Evolutionary conservation across 2,888 invertebrate species (phyloP).

Genomic region (Chorisops tibialis): DNA sequence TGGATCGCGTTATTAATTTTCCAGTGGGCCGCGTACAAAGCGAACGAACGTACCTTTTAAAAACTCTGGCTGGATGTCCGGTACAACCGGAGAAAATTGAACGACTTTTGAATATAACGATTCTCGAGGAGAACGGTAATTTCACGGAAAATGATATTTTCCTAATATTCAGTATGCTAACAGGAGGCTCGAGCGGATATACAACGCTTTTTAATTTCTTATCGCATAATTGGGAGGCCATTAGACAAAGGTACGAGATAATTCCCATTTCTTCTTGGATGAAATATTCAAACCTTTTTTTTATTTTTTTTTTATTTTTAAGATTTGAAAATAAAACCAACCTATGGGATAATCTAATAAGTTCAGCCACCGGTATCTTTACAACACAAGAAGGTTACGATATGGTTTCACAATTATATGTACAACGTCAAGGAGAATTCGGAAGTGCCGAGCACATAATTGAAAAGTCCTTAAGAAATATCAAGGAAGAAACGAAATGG

Average conservation of each 20-base stretch:
- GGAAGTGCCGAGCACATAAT: constrained; percentile 71
- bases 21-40: constrained; percentile 67
- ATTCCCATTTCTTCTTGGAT: neutral
- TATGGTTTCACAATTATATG: constrained; percentile 64
- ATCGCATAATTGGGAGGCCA: constrained; percentile 64
- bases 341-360: constrained; percentile 72
- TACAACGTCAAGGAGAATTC: constrained; percentile 63
- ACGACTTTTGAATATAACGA: constrained; percentile 63
- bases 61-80: constrained; percentile 76
- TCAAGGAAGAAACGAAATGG: constrained; percentile 74
- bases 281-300: neutral
- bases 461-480: constrained; percentile 68
- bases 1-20: constrained; percentile 72
- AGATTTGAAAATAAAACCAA: constrained; percentile 68
- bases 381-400: constrained; percentile 71
- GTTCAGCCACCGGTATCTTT: constrained; percentile 71
- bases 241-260: constrained; percentile 62
- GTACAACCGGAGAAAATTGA: constrained; percentile 68
- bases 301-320: constrained; percentile 33
- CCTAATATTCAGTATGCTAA: constrained; percentile 71
- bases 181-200: constrained; percentile 68
- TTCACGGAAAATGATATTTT: constrained; percentile 75
- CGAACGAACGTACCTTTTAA: constrained; percentile 73
- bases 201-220: constrained; percentile 70
- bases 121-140: constrained; percentile 66